A percentile compares a stretch with the other conserved stretches of the same genome.
Conservation (phyloP, 2,888 invertebrate species). For the Hyppa rectilinea region DNA sequence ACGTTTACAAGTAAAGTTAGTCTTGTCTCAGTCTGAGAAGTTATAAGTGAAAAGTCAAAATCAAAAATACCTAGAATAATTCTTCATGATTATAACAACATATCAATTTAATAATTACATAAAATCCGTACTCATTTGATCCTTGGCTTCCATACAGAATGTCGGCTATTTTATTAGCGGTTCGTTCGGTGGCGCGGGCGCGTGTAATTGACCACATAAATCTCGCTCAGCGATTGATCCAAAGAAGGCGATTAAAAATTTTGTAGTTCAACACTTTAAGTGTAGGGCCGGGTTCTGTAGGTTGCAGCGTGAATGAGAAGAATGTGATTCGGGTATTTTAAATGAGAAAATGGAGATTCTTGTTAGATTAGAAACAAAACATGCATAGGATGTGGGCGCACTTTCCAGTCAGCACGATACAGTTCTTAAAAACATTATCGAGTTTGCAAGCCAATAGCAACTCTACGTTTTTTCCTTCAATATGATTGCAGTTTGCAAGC, state of each 20-base stretch:
- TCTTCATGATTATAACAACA: conserved; percentile 12
- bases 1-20: too few relatives aligned
- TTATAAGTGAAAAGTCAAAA: neutral
- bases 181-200: conserved; percentile 57
- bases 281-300: conserved; percentile 38
- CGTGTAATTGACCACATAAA: conserved; percentile 72
- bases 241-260: conserved; percentile 63
- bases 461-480: too few relatives aligned
- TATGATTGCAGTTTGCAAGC: too few relatives aligned
- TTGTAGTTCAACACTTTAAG: conserved; percentile 62
- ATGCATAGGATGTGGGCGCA: too few relatives aligned
- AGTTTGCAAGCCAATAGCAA: too few relatives aligned
- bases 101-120: conserved; percentile 35
- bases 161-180: conserved; percentile 56
- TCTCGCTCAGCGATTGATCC: conserved; percentile 70
- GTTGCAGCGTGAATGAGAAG: neutral
- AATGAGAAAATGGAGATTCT: conserved; percentile 9
- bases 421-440: too few relatives aligned
- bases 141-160: conserved; percentile 36
- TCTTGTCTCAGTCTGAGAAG: neutral
- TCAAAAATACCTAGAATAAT: neutral
- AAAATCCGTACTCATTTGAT: conserved; percentile 32
- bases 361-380: conserved; percentile 9
- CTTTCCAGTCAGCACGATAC: too few relatives aligned
- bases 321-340: neutral